Conservation (phyloP, 2,113 vertebrate species). For the Fregetta grallaria region DNA sequence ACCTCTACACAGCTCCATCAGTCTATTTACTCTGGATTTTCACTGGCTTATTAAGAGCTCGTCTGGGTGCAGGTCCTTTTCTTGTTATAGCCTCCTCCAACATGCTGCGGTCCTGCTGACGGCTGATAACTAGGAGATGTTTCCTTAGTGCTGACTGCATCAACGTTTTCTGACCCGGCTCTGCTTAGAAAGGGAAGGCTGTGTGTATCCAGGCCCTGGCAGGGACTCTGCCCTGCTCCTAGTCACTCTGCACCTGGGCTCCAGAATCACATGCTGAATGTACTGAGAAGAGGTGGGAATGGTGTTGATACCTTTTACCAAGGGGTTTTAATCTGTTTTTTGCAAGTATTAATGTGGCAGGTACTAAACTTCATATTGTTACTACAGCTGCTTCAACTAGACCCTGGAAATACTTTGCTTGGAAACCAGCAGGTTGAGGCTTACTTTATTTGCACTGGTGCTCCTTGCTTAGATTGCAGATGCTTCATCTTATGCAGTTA, state of each 20-base stretch:
- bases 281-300: neutral
- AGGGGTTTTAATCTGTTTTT: neutral
- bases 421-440: neutral
- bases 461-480: neutral
- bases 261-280: neutral
- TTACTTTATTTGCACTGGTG: neutral
- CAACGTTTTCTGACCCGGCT: neutral
- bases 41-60: neutral
- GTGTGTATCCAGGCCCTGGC: neutral
- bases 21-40: neutral
- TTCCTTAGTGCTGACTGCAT: neutral
- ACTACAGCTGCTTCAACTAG: neutral
- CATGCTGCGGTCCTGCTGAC: neutral
- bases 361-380: neutral
- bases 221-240: neutral
- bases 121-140: neutral
- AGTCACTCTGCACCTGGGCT: neutral
- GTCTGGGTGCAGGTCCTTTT: neutral
- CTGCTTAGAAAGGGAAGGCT: neutral
- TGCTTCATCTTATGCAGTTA: neutral
- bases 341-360: neutral
- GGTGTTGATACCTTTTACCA: neutral
- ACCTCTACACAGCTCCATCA: neutral
- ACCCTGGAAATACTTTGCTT: neutral
- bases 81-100: neutral